Evolutionary conservation across 2,888 invertebrate genomes (phyloP), one percentile per base, ranked within the genome.

Genomic region (Osmoderma eremita): DNA sequence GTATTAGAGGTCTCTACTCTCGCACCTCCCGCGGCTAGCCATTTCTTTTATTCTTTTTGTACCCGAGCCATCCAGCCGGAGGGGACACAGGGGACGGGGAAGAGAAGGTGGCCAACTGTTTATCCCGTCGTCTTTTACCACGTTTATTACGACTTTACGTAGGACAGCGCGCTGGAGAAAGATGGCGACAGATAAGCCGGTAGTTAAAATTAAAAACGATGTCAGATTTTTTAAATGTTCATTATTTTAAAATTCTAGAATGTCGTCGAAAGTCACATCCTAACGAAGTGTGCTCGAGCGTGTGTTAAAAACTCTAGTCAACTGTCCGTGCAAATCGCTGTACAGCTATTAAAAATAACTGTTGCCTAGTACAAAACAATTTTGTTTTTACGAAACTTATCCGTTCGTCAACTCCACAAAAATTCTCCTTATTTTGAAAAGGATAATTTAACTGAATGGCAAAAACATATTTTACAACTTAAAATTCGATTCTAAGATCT

Each of bases 1-100:
- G 75, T 74, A 75, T 73, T 69, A 68, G 68, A 66, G 69, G 70
- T 67, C 69, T 72, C 72, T 73, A 72, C 74, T 70, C 74, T 74
- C 73, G 71, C 75, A 75, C 74, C 73, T 74, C 73, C 72, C 70
- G 71, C 70, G 70, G 67, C 70, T 69, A 70, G 67, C 66, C 70
- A 68, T 62, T 68, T 56, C 63, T 64, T 67, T 67, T 67, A 64
- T 64, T 67, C 67, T 56, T 67, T 67, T 67, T 67, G 58, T 64
- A 41, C 24, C 56, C 51, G 62, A 53, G 15, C 62, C 63, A 63
- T 56, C 54, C 24, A 24, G 5, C 30, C 30, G 24, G 41, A 36
- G 18, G 30, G 30, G 30, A 10, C 3, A 30, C 3, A 6, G 30
- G 30, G 30, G 30, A 6, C 3, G 50, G 5, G 15, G n/a, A 30